Conservation (phyloP, 2,888 invertebrate species). For the Diarsia dahlii region DNA sequence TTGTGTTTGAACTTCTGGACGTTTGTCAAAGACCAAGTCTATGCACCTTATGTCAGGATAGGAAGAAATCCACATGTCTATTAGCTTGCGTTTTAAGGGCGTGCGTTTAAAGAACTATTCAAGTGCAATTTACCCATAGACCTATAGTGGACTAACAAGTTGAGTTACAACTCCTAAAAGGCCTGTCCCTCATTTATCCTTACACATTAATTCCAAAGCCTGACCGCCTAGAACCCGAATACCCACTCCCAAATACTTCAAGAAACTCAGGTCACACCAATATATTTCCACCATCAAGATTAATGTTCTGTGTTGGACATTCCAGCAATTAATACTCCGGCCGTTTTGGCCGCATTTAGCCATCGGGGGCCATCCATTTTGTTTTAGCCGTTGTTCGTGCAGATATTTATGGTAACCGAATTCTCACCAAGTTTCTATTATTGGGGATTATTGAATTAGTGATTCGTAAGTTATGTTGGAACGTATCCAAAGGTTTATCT, state of each 20-base stretch:
- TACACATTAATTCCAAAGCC: not conserved
- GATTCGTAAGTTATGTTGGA: not conserved
- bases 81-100: too few species aligned
- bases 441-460: conserved; percentile 19
- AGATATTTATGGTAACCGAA: conserved; percentile 27
- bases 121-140: too few species aligned
- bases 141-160: too few species aligned
- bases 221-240: not conserved
- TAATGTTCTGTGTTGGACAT: conserved; percentile 20
- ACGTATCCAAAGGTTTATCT: not conserved
- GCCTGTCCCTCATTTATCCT: not conserved
- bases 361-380: conserved; percentile 20
- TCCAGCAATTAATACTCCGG: conserved; percentile 34
- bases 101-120: too few species aligned
- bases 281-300: conserved; percentile 15
- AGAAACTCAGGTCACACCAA: not conserved
- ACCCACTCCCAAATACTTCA: not conserved
- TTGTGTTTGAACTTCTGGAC: too few species aligned
- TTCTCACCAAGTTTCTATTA: conserved; percentile 11
- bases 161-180: not conserved
- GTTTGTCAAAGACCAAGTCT: too few species aligned
- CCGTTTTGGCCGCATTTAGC: conserved; percentile 5
- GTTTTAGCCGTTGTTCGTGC: conserved; percentile 13
- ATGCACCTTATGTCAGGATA: too few species aligned
- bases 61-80: too few species aligned